Conservation (phyloP, 2,888 invertebrate genomes). For the Linnaemya vulpina region DNA sequence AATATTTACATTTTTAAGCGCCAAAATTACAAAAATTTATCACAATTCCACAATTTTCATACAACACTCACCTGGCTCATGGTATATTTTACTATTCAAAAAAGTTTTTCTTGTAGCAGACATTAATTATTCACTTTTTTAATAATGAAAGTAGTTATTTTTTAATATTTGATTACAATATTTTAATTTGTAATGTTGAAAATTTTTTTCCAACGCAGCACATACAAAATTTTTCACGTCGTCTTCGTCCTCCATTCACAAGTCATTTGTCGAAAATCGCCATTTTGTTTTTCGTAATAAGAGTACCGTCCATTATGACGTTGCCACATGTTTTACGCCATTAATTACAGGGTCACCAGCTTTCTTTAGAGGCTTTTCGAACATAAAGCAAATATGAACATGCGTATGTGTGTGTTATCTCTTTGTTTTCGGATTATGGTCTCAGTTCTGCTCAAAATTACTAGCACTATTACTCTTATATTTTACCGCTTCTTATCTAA, state of each 20-base stretch:
- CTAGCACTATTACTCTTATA: background rate
- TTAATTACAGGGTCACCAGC: slow-evolving; percentile 62
- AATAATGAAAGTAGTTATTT: slow-evolving; percentile 71
- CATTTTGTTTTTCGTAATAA: slow-evolving; percentile 78
- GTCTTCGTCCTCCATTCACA: slow-evolving; percentile 74
- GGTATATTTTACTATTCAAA: slow-evolving; percentile 81
- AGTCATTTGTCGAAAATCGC: slow-evolving; percentile 78
- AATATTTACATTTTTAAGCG: slow-evolving; percentile 76
- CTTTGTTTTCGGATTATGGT: slow-evolving; percentile 13
- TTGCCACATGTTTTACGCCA: slow-evolving; percentile 49
- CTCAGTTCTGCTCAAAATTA: background rate
- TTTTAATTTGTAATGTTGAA: slow-evolving; percentile 75
- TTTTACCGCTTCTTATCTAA: background rate
- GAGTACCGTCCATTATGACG: slow-evolving; percentile 32
- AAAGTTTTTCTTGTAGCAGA: slow-evolving; percentile 79
- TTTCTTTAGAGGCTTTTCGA: slow-evolving; percentile 57
- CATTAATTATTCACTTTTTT: slow-evolving; percentile 81
- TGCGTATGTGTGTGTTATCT: background rate
- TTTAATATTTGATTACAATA: slow-evolving; percentile 68
- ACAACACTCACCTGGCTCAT: slow-evolving; percentile 82
- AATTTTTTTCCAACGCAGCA: slow-evolving; percentile 75
- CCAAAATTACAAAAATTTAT: slow-evolving; percentile 74
- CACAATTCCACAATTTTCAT: slow-evolving; percentile 75
- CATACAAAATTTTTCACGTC: slow-evolving; percentile 74
- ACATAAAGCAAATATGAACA: slow-evolving; percentile 36